Evolutionary conservation across 2,888 invertebrate genomes (phyloP), one percentile per base, ranked within the genome.

Genomic region (Microctonus brassicae): DNA sequence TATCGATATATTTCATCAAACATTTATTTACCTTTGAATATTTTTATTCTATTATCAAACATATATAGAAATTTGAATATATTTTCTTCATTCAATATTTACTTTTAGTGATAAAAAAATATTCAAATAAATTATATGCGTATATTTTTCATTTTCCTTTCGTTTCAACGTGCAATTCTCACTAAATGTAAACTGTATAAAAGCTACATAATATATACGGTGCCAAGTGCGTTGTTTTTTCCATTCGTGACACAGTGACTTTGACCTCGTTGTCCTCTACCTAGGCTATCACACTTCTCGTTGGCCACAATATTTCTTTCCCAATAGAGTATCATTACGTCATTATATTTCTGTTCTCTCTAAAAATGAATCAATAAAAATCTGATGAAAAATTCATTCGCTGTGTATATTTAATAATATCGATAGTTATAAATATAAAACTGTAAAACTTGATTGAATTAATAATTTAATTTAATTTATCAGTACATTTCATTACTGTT

Each of bases 231-330:
- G 73, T 47, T 47, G 58, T 70, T 61, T 70, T 61, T 75, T 65
- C 75, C 70, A 75, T 66, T 74, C 72, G 76, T 77, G 78, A 79
- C 79, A 78, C 75, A 76, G 73, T 71, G 76, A 74, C 76, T 76
- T 73, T 75, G 80, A 83, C 80, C 81, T 73, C 73, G 79, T 77
- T 79, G 81, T 83, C 78, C 83, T 84, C 82, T 83, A 82, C 83
- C 82, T 83, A 83, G 80, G 82, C 79, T 81, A 83, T 81, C 77
- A 76, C 75, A 60, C 63, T 75, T 68, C 67, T 65, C 64, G 72
- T 75, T 75, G 77, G 58, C 70, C 75, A 71, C 39, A n/a, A 33
- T 55, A 36, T 47, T 17, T 47, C 61, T 52, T 9, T 55, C 36
- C n/a, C 34, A 36, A 11, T 10, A 22, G 20, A 22, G 7, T 13